These are phyloP conservation scores for Salticus scenicus DNA, from an alignment of 2,888 invertebrate species.

Conservation along the genomic window DNA sequence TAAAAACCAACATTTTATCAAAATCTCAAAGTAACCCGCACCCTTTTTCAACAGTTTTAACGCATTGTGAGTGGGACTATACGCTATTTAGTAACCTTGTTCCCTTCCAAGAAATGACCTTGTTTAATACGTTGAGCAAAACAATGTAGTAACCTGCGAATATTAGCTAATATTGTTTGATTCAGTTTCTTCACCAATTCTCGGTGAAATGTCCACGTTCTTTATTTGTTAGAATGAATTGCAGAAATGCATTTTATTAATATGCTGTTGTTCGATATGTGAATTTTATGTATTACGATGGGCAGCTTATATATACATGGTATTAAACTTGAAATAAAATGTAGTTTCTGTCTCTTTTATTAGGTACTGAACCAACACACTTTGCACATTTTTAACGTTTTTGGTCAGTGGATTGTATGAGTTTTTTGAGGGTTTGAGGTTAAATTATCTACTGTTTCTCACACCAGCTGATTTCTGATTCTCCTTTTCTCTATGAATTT, in stretches of 20 bases:
- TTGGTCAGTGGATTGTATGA: no score
- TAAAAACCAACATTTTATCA: no score
- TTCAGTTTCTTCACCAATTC: background rate
- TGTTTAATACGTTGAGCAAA: background rate
- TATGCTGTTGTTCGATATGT: background rate
- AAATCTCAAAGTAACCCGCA: no score
- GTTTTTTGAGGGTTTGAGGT: no score
- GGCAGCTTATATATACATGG: constrained; percentile 11
- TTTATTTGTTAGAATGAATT: background rate
- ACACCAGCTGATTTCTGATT: no score
- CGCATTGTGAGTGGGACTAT: no score
- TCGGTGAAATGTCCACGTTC: constrained; percentile 3
- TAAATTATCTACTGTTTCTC: no score
- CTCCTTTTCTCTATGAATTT: no score
- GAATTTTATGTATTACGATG: background rate
- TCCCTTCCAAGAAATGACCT: background rate
- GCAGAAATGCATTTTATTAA: constrained; percentile 5
- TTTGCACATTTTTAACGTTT: no score
- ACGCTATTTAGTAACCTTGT: no score
- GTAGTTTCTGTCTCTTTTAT: background rate
- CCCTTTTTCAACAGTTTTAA: no score
- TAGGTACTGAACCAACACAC: no score
- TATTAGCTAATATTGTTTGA: background rate
- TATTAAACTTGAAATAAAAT: constrained; percentile 1
- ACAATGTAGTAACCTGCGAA: background rate